Base-by-base conservation (phyloP, 2,888 invertebrate genomes). In the Allacma fusca region DNA sequence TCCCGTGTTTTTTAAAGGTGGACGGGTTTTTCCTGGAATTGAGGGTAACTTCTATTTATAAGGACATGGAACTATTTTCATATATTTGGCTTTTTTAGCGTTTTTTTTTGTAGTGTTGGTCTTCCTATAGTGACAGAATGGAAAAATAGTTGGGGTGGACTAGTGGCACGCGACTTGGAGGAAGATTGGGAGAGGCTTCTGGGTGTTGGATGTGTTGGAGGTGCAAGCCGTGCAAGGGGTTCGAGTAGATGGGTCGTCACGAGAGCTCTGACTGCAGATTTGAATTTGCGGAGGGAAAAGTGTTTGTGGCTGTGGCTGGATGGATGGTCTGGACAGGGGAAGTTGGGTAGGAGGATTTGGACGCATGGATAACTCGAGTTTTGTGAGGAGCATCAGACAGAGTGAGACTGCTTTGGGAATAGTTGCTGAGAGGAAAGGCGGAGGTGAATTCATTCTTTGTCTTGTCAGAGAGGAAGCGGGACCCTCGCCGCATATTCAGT, bases 381-480 rank as follows among this genome's bases (percentile, higher is more conserved):
- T 19, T 19, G 50, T 19, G 65, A 65, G 65, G 24, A 65, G 65
- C 4, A 28, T 28, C 9, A 65, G 65, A 65, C 65, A 28, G 26
- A 26, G 28, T 19, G 65, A 28, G 28, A 26, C 26, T 13, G 65
- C 24, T 23, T 0, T 65, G 26, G 24, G 24, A 62, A 65, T 65
- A 65, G 65, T 65, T 65, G 65, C 65, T 65, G 65, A 65, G 65
- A 26, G 65, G 65, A 65, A 28, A 65, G 65, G 65, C 65, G 65
- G 65, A 65, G 65, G 65, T 65, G 65, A 65, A 65, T 65, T 65
- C 65, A 65, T 65, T 65, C 65, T 65, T 65, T 65, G 65, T 65
- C 65, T 65, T 65, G 65, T 65, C 65, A 65, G 26, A 65, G 65
- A 65, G 65, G 65, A 65, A 65, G 65, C 65, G 65, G 65, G 26